Conservation (phyloP, 2,113 vertebrate species). For the Nycticebus coucang region DNA sequence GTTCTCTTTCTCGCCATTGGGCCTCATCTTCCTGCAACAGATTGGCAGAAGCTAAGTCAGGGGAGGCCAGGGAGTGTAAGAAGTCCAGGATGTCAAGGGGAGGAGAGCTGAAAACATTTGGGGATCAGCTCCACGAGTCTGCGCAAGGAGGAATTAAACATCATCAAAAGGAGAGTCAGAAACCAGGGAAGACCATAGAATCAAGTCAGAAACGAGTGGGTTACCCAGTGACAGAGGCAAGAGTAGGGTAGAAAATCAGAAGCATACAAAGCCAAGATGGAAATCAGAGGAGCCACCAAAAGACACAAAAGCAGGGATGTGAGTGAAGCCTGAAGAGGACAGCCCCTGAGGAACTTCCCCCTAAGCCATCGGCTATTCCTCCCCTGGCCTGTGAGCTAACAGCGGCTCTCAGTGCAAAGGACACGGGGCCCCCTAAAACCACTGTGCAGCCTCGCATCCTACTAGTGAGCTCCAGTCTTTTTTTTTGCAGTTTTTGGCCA, state of each 20-base stretch:
- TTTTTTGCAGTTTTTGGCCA: background rate
- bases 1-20: no score
- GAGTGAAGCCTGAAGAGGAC: background rate
- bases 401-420: background rate
- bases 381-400: background rate
- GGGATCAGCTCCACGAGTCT: background rate
- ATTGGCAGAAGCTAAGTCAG: background rate
- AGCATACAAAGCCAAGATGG: background rate
- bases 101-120: fast-evolving
- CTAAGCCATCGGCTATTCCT: fast-evolving
- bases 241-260: background rate
- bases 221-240: background rate
- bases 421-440: background rate
- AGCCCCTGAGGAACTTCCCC: no score
- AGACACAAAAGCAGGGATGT: background rate
- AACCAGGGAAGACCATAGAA: background rate
- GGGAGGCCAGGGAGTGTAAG: background rate
- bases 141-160: background rate
- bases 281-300: background rate
- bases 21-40: no score
- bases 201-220: background rate
- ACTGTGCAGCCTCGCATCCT: background rate
- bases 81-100: background rate
- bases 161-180: background rate
- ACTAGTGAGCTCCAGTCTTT: background rate